phyloP scores from a whole-genome alignment of 2,888 invertebrate species.

The Microctonus aethiopoides region DNA sequence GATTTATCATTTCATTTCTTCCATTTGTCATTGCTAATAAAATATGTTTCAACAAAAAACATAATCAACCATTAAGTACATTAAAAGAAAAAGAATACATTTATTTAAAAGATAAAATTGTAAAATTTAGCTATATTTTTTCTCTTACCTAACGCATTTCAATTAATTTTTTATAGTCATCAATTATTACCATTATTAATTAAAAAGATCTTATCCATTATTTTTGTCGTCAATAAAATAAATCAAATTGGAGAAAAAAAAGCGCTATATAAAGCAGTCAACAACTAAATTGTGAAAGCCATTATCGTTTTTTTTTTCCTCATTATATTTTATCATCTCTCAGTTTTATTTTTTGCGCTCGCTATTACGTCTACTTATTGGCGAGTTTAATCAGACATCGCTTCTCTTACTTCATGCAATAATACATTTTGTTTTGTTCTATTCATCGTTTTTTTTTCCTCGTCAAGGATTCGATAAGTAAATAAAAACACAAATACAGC shows the following conservation, averaged over 20 bases:
- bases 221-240: neutral
- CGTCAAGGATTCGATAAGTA: neutral
- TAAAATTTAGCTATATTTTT: neutral
- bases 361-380: neutral
- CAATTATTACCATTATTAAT: neutral
- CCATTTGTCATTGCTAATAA: conserved; percentile 36
- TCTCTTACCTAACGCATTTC: neutral
- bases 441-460: neutral
- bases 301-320: neutral
- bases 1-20: conserved; percentile 25
- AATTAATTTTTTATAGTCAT: neutral
- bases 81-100: conserved; percentile 52
- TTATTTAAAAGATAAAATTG: neutral
- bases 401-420: neutral
- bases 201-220: neutral
- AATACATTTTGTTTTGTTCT: neutral
- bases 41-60: neutral
- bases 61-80: conserved; percentile 55
- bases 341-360: neutral
- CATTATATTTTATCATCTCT: neutral
- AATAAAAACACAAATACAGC: neutral
- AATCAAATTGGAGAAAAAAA: neutral
- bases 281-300: neutral
- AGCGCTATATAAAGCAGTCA: neutral
- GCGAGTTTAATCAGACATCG: neutral